Base-by-base conservation (phyloP, 2,797 vertebrate genomes). In the Lepus oiostolus region DNA sequence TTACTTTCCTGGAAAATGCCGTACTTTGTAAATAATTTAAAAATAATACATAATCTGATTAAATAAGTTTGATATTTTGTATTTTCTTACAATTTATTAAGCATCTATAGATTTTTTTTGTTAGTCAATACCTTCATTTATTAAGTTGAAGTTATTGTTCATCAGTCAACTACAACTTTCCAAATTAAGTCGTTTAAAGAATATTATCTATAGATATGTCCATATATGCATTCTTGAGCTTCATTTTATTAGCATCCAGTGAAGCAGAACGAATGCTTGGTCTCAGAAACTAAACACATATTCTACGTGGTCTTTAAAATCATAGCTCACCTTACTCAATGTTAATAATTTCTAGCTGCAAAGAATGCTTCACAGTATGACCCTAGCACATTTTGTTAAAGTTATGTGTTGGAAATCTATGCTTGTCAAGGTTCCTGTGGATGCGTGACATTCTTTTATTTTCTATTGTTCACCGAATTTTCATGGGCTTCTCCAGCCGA, bases 11-110 rank as follows among this genome's bases (percentile, higher is more conserved):
- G 90, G 68, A 8, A 96, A 96, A 90, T 96, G 85, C 92, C 13
- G 75, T 47, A 77, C 54, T 93, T 91, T 65, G 7, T 47, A 94
- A 85, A 47, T 94, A 88, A 95, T 96, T 95, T 76, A 92, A 88
- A 88, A 83, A 65, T 92, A 86, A 91, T 93, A 80, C 70, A 28
- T 94, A 96, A 97, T 90, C 77, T 92, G 79, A 94, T 96, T 93
- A 95, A 95, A 83, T 93, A 77, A 93, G 54, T 90, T 83, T 93
- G 86, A 93, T 96, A 91, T 93, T 95, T 96, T 96, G 13, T 96
- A 97, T 97, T 95, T 97, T 97, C 74, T 95, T 95, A 97, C 85
- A 96, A 96, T 96, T 93, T 95, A 89, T 96, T 95, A 95, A 96
- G 72, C 4, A 85, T 26, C 60, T 88, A 95, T 95, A 95, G 96